Evolutionary conservation across 2,888 invertebrate genomes (phyloP).

Genomic region (Pherbina coryleti): DNA sequence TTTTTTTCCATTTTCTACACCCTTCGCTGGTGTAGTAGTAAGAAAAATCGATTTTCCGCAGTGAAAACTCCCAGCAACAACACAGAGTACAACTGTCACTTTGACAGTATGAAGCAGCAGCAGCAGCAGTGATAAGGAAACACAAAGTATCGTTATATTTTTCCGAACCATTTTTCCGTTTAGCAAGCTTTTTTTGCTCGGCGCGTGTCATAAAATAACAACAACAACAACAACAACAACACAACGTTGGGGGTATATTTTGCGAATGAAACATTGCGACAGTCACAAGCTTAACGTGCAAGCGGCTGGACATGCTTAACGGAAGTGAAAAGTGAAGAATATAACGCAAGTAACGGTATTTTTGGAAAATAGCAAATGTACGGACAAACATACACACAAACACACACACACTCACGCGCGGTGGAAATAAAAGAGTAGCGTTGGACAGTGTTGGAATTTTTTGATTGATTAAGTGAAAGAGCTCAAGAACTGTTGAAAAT

Average conservation of each 20-base stretch:
- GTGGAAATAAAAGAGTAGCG: background rate
- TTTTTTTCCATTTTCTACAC: conserved; percentile 13
- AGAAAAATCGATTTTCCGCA: conserved; percentile 44
- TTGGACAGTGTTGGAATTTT: background rate
- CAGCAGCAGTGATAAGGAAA: conserved; percentile 15
- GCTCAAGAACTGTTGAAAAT: background rate
- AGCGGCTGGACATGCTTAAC: conserved; percentile 21
- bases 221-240: background rate
- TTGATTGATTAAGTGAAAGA: background rate
- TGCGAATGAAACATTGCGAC: conserved; percentile 24
- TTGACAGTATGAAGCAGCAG: background rate
- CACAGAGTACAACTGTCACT: conserved; percentile 22
- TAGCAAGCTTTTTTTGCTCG: background rate
- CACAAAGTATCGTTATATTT: background rate
- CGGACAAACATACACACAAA: conserved; percentile 27
- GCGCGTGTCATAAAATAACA: background rate
- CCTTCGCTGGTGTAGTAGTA: conserved; percentile 18
- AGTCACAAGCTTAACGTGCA: conserved; percentile 23
- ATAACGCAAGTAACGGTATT: conserved; percentile 22
- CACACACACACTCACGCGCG: conserved; percentile 15
- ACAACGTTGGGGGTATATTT: background rate
- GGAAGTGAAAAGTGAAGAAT: conserved; percentile 6
- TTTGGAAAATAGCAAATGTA: background rate
- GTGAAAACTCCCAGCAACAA: conserved; percentile 50
- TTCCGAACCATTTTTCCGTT: background rate